Evolutionary conservation across 1,140 invertebrate species (phyloP), one percentile per base, ranked within the genome.

Genomic region (Hydropsyche tenuis): DNA sequence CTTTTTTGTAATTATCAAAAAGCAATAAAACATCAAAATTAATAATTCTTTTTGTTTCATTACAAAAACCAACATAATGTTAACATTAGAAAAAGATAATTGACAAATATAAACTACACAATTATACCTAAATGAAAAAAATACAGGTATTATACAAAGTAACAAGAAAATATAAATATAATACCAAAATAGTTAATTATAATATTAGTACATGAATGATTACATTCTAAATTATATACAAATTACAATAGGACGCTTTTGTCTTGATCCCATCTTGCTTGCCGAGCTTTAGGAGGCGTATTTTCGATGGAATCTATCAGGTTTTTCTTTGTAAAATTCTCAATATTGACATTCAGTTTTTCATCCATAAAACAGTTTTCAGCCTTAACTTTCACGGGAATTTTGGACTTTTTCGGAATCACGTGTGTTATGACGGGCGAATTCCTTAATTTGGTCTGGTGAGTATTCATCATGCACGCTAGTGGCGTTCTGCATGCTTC

Each of bases 261-360:
- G 45, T 86, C 83, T 78, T 84, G 83, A 66, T 86, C 85, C 85
- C 84, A 86, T 73, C 78, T 79, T 48, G 84, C 84, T 69, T 84
- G 81, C 51, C 85, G 82, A 45, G 83, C 82, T 18, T 84, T 81
- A 14, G 85, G 85, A 51, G 85, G 85, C 25, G 85, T 85, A 73
- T 86, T 86, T 77, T 86, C 85, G 80, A 83, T 64, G 14, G 60
- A 16, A n/a, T 62, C 23, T 16, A 74, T 46, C 37, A 69, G 65
- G 20, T 56, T 51, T 0, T 25, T 66, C 45, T 72, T 76, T 1
- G 51, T 20, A 14, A 70, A n/a, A 11, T 30, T 70, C 11, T 27
- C 4, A 3, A 20, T 9, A 14, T 7, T 18, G 14, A 16, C 5
- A 27, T 14, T 27, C 12, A 14, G 25, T 60, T 53, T 66, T 9